A percentile compares a stretch with the other conserved stretches of the same genome.
Conservation (phyloP, 2,888 invertebrate species). For the Chaetogeoica ovagalla region DNA sequence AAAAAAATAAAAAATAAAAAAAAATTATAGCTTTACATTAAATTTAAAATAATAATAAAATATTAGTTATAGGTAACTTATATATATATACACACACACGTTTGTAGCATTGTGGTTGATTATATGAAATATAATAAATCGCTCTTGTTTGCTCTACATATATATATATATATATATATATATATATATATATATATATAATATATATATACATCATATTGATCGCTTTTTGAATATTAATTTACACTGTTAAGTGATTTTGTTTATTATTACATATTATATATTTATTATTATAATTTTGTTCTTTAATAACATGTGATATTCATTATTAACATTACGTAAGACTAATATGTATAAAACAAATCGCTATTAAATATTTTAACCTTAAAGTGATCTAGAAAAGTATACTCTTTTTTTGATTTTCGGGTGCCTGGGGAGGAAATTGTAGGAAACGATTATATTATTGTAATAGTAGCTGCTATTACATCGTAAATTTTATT, state of each 20-base stretch:
- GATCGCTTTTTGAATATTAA: slow-evolving; percentile 33
- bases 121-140: slow-evolving; percentile 13
- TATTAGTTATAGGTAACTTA: slow-evolving; percentile 1
- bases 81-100: slow-evolving; percentile 5
- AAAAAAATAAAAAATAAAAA: not conserved
- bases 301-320: slow-evolving; percentile 48
- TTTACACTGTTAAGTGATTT: slow-evolving; percentile 9
- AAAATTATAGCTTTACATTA: slow-evolving; percentile 11
- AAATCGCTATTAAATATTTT: slow-evolving; percentile 30
- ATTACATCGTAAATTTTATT: not conserved
- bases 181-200: slow-evolving; percentile 10
- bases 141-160: slow-evolving; percentile 47
- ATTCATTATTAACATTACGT: slow-evolving; percentile 50
- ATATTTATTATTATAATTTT: not conserved
- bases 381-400: slow-evolving; percentile 25
- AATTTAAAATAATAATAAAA: slow-evolving; percentile 26
- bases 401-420: slow-evolving; percentile 24
- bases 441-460: slow-evolving; percentile 4
- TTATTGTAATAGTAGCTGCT: not conserved
- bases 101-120: slow-evolving; percentile 49
- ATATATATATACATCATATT: not conserved
- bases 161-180: not conserved
- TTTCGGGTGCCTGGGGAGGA: not conserved
- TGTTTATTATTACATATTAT: slow-evolving; percentile 27
- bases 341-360: slow-evolving; percentile 49